Evolutionary conservation across 2,888 invertebrate species (phyloP), one percentile per base, ranked within the genome.

Genomic region (Folsomia manolachei): DNA sequence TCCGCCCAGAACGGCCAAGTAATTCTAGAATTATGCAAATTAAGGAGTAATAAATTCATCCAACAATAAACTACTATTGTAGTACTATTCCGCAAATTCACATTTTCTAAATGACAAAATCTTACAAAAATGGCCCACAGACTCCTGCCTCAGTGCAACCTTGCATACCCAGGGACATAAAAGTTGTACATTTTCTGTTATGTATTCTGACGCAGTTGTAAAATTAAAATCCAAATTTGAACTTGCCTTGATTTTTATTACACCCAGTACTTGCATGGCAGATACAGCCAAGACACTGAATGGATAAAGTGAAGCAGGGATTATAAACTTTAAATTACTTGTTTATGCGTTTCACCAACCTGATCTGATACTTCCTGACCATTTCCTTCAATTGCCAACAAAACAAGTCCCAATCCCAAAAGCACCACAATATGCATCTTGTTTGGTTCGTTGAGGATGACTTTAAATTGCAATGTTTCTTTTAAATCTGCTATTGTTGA

Each of bases 241-340:
- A 39, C 60, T 71, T 27, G 72, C 75, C 75, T 71, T 77, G 74
- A 64, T 79, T 71, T 72, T 75, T 78, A 60, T 81, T 77, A 65
- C 81, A 81, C 25, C 75, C 75, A 1, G 78, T 78, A 53, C 82
- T 81, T 0, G 85, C 86, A 79, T 87, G 84, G 79, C 89, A 89
- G 14, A 89, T 84, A 78, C 89, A 89, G 0, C 87, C 84, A 61
- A 88, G 80, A 77, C 89, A 89, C 0, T 85, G 81, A 18, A 11
- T 18, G 51, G 51, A 51, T n/a, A n/a, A n/a, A n/a, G n/a, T n/a
- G n/a, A n/a, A n/a, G n/a, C n/a, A n/a, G n/a, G n/a, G n/a, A n/a
- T n/a, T n/a, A n/a, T n/a, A n/a, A n/a, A n/a, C n/a, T n/a, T n/a
- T n/a, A n/a, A n/a, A n/a, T n/a, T n/a, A n/a, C n/a, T n/a, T n/a